A percentile compares a stretch with the other conserved stretches of the same genome.
These are phyloP conservation scores for Gambusia holbrooki DNA, from an alignment of 2,113 vertebrate genomes.

Conservation along the genomic window DNA sequence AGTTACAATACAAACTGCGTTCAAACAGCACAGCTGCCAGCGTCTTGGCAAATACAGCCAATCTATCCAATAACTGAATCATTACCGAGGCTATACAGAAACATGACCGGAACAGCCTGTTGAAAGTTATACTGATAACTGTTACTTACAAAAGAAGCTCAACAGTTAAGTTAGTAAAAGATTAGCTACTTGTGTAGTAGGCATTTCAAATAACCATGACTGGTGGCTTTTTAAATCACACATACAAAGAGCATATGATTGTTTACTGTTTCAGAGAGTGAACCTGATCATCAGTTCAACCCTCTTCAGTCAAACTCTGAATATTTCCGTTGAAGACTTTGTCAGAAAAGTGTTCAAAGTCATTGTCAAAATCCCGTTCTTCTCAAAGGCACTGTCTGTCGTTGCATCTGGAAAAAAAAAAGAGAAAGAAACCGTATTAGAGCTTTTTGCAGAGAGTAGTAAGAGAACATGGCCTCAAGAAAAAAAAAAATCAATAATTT, in stretches of 20 bases:
- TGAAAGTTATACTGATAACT: background rate
- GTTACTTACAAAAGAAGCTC: background rate
- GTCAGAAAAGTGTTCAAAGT: constrained; percentile 70
- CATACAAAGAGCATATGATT: background rate
- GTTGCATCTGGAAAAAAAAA: constrained; percentile 63
- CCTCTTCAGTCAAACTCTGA: constrained; percentile 47
- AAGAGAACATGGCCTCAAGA: background rate
- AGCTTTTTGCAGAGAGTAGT: background rate
- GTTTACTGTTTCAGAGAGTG: background rate
- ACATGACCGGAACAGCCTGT: constrained; percentile 1
- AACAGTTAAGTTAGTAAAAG: background rate
- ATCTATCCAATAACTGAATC: constrained; percentile 27
- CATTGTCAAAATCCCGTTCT: constrained; percentile 76
- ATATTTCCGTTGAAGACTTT: constrained; percentile 53
- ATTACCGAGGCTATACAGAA: constrained; percentile 17
- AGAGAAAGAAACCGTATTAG: constrained; percentile 14
- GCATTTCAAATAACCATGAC: constrained; percentile 6
- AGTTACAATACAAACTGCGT: constrained; percentile 6
- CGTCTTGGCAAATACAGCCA: constrained; percentile 11
- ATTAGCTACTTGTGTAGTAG: background rate
- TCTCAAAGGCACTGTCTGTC: constrained; percentile 59
- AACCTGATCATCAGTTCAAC: background rate
- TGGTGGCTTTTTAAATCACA: background rate
- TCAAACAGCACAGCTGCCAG: constrained; percentile 24
- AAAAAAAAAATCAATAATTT: too few species aligned